A percentile compares a stretch with the other conserved stretches of the same genome.
phyloP scores from a whole-genome alignment of 2,797 vertebrate genomes.

The Microchirus variegatus region DNA sequence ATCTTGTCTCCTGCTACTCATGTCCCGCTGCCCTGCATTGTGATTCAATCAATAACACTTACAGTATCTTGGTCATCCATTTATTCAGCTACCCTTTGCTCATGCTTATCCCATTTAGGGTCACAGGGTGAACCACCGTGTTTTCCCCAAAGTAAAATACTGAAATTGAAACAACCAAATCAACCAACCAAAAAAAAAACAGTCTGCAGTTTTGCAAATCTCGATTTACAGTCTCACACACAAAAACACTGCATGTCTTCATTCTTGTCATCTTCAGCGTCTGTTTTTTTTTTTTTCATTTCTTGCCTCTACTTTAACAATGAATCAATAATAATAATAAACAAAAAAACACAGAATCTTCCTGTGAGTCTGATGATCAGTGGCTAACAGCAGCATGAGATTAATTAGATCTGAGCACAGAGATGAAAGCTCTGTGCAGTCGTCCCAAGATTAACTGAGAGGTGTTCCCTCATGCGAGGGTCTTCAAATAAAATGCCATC shows the following conservation, averaged over 20 bases:
- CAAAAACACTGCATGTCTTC: constrained; percentile 6
- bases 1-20: neutral
- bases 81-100: neutral
- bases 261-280: constrained; percentile 25
- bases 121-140: neutral
- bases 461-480: constrained; percentile 36
- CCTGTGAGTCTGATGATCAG: constrained; percentile 42
- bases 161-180: too few species aligned
- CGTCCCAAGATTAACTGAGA: constrained; percentile 50
- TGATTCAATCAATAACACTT: neutral
- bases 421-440: constrained; percentile 27
- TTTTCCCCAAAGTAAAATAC: neutral
- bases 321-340: neutral
- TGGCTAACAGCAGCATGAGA: constrained; percentile 39
- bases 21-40: neutral
- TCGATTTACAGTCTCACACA: constrained; percentile 13
- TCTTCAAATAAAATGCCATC: constrained; percentile 45
- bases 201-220: constrained; percentile 10
- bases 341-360: constrained; percentile 7
- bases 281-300: neutral
- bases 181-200: too few species aligned
- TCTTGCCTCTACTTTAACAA: constrained; percentile 10
- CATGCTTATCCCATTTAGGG: neutral
- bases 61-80: neutral
- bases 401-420: constrained; percentile 37